Percentiles rank a stretch among this genome's conserved stretches.
Conservation (phyloP, 2,888 invertebrate genomes). For the Dorcus hopei region DNA sequence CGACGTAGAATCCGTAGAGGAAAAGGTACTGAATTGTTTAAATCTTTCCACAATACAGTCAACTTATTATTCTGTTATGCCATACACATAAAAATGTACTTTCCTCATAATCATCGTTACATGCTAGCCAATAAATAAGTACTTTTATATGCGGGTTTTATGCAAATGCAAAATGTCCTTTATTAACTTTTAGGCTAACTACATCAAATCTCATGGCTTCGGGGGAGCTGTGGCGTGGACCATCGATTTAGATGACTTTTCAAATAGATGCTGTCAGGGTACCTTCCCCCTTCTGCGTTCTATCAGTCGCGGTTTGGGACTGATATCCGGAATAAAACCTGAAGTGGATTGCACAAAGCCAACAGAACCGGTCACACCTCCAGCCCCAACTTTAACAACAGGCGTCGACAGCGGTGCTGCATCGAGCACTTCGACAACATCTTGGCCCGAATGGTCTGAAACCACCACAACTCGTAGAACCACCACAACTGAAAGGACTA, state of each 20-base stretch:
- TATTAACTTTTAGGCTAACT: constrained; percentile 57
- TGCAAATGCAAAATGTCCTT: neutral
- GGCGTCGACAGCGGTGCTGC: constrained; percentile 57
- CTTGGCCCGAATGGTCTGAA: constrained; percentile 15
- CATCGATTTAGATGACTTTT: constrained; percentile 83
- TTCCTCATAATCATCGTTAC: too few species aligned
- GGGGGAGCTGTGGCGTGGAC: constrained; percentile 88
- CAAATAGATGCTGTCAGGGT: constrained; percentile 78
- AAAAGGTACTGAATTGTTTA: constrained; percentile 56
- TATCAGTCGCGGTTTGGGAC: constrained; percentile 73
- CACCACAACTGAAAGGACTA: constrained; percentile 39
- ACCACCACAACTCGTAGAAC: constrained; percentile 24
- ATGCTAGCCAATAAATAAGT: too few species aligned
- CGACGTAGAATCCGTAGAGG: constrained; percentile 70
- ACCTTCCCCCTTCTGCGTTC: constrained; percentile 74
- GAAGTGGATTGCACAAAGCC: constrained; percentile 67
- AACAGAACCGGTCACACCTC: constrained; percentile 68
- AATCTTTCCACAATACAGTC: too few species aligned
- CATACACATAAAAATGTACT: too few species aligned
- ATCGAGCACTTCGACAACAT: constrained; percentile 21
- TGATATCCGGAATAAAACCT: constrained; percentile 50
- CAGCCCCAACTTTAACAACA: constrained; percentile 72
- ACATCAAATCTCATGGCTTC: constrained; percentile 67
- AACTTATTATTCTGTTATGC: too few species aligned
- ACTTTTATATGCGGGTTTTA: too few species aligned